phyloP scores from a whole-genome alignment of 2,888 invertebrate species.

The Hirtodrosophila trivittata region DNA sequence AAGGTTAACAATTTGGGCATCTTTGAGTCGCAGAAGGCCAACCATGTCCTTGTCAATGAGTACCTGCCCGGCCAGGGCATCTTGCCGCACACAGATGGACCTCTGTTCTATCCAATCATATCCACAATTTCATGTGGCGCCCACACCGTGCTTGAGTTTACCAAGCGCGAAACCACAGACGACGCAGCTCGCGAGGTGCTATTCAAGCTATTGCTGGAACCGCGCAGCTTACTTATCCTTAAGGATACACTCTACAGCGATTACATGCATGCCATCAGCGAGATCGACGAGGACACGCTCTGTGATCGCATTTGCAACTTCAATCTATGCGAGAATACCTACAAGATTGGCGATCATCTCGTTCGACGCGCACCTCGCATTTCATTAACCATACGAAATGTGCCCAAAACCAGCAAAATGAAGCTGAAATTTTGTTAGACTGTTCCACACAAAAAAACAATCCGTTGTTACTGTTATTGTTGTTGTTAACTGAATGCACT shows the following conservation, averaged over 20 bases:
- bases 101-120: conserved; percentile 95
- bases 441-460: conserved; percentile 12
- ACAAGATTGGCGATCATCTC: conserved; percentile 86
- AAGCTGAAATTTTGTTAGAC: conserved; percentile 86
- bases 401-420: conserved; percentile 93
- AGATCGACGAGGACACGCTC: conserved; percentile 87
- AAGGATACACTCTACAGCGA: conserved; percentile 92
- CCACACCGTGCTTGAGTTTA: conserved; percentile 94
- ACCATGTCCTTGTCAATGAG: conserved; percentile 98
- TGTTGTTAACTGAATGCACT: conserved; percentile 47
- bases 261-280: conserved; percentile 94
- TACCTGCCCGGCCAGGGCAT: conserved; percentile 97
- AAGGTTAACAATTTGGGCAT: conserved; percentile 87
- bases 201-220: conserved; percentile 93
- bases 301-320: conserved; percentile 87
- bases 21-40: conserved; percentile 89
- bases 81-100: conserved; percentile 98
- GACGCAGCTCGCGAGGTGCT: conserved; percentile 78
- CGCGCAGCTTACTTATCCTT: conserved; percentile 93
- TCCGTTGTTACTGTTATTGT: conserved; percentile 16
- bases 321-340: conserved; percentile 86
- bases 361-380: conserved; percentile 91
- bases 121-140: conserved; percentile 96
- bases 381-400: conserved; percentile 96
- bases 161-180: conserved; percentile 57